phyloP scores from a whole-genome alignment of 2,113 vertebrate species.

The Rallus limicola region DNA sequence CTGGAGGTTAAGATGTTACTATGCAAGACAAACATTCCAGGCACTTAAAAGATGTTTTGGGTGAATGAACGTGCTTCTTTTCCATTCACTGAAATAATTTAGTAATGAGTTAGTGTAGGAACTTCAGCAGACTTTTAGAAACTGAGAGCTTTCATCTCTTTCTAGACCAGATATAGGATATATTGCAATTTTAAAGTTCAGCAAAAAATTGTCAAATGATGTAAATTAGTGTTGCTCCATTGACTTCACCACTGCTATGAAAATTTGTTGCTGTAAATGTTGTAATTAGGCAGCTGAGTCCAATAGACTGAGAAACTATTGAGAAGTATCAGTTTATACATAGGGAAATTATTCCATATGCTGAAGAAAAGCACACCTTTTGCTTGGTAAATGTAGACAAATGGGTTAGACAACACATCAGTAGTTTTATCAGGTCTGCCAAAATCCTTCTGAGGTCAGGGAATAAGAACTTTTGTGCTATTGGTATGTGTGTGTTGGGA shows the following conservation, averaged over 20 bases:
- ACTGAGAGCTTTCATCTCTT: not conserved
- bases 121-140: not conserved
- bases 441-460: not conserved
- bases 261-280: not conserved
- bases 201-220: not conserved
- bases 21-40: not conserved
- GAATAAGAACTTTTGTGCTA: not conserved
- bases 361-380: not conserved
- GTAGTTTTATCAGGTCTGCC: not conserved
- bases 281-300: not conserved
- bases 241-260: not conserved
- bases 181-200: not conserved
- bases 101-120: not conserved
- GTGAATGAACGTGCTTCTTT: not conserved
- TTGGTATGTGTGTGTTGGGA: not conserved
- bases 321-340: not conserved
- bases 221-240: not conserved
- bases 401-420: not conserved
- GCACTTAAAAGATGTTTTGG: not conserved
- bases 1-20: slow-evolving; percentile 38
- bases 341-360: not conserved
- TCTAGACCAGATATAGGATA: not conserved
- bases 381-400: not conserved
- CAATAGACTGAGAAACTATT: not conserved
- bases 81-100: not conserved